These are phyloP conservation scores for Hoplostethus mediterraneus DNA, from an alignment of 2,797 vertebrate genomes.

Conservation along the genomic window DNA sequence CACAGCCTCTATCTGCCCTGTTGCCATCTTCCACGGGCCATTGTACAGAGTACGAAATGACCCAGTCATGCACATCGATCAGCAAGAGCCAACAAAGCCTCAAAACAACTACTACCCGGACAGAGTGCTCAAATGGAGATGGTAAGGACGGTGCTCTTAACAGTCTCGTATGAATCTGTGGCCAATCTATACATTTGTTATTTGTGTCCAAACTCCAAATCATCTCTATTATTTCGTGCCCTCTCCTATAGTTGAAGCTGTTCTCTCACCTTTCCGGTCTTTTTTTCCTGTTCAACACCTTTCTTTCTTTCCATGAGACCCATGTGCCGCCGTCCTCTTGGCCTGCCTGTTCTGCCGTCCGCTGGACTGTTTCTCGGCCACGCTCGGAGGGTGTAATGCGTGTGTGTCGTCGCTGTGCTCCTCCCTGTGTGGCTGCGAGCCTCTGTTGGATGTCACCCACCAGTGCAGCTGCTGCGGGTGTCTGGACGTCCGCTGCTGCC, in stretches of 20 bases:
- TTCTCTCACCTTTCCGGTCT: neutral
- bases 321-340: conserved; percentile 79
- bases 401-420: conserved; percentile 73
- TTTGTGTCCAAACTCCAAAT: no score
- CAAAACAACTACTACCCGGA: conserved; percentile 51
- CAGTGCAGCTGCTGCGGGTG: conserved; percentile 54
- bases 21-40: conserved; percentile 20
- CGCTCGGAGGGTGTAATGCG: conserved; percentile 57
- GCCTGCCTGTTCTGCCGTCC: conserved; percentile 82
- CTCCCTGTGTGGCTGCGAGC: conserved; percentile 70
- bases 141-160: conserved; percentile 64
- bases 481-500: conserved; percentile 42
- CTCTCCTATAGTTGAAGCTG: neutral
- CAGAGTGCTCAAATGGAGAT: conserved; percentile 54
- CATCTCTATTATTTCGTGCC: neutral
- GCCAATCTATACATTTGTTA: no score
- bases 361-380: conserved; percentile 75
- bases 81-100: conserved; percentile 55
- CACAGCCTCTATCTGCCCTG: conserved; percentile 35
- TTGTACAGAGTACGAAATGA: conserved; percentile 36
- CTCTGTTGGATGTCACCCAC: conserved; percentile 53
- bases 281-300: neutral
- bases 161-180: no score
- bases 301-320: conserved; percentile 59
- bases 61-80: conserved; percentile 49